Percentiles rank a stretch among this genome's conserved stretches.
phyloP scores from a whole-genome alignment of 1,140 invertebrate species.

The Eupristina koningsbergeri region DNA sequence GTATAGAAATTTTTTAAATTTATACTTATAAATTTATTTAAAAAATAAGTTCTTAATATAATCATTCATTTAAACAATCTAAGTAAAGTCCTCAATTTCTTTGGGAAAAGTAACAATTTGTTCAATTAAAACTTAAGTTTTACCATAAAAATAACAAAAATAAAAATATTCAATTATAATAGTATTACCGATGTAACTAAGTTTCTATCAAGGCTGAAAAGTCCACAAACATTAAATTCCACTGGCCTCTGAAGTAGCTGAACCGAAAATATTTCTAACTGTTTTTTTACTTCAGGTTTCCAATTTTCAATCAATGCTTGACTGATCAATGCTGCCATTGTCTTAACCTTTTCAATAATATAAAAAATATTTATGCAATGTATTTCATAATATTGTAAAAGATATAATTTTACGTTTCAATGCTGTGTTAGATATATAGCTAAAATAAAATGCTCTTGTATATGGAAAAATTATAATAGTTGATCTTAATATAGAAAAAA shows the following conservation, averaged over 20 bases:
- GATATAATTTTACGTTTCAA: background rate
- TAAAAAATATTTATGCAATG: background rate
- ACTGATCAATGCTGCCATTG: constrained; percentile 65
- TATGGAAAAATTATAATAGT: too few relatives aligned
- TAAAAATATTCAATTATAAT: background rate
- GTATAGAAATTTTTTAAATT: background rate
- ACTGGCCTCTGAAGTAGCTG: constrained; percentile 77
- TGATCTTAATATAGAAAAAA: too few relatives aligned
- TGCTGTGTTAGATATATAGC: too few relatives aligned
- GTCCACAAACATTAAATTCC: constrained; percentile 78
- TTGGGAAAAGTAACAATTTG: background rate
- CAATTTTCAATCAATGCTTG: constrained; percentile 61
- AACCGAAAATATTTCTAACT: constrained; percentile 79
- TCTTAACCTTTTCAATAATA: constrained; percentile 54
- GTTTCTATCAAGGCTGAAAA: constrained; percentile 77
- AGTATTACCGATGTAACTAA: constrained; percentile 78
- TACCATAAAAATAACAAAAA: background rate
- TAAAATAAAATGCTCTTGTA: too few relatives aligned
- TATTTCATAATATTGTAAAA: background rate
- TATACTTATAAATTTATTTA: background rate
- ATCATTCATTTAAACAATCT: background rate
- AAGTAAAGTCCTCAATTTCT: background rate
- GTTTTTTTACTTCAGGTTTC: constrained; percentile 60
- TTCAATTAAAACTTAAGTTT: background rate
- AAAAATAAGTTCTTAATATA: background rate